phyloP scores from a whole-genome alignment of 30 jellyfish, hydroid and myxozoan species.

The Cassiopea xamachana region DNA sequence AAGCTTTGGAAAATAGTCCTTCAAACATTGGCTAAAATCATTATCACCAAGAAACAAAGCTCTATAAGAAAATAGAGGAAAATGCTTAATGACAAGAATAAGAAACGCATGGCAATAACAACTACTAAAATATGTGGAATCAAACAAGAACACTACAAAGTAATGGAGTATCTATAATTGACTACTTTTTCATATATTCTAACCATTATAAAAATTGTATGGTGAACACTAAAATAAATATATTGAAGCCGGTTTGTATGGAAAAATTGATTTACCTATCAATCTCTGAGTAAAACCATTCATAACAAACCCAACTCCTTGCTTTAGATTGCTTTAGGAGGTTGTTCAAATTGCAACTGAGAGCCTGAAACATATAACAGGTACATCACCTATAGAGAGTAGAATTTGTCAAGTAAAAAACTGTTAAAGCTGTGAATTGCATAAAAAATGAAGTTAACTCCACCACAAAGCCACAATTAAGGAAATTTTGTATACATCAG shows the following conservation, averaged over 20 bases:
- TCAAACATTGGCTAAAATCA: constrained; percentile 87
- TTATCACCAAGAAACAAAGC: constrained; percentile 93
- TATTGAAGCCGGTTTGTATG: background rate
- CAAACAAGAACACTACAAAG: too few relatives aligned
- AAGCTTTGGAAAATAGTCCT: constrained; percentile 84
- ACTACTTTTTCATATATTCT: too few relatives aligned
- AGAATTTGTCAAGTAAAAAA: background rate
- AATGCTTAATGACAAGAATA: too few relatives aligned
- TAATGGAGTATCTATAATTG: too few relatives aligned
- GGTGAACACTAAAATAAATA: background rate
- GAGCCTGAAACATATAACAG: constrained; percentile 36
- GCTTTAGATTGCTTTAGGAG: constrained; percentile 92
- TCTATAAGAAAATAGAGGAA: constrained; percentile 23
- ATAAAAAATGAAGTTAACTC: background rate
- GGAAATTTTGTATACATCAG: too few relatives aligned
- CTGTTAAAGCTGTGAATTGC: background rate
- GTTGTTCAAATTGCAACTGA: constrained; percentile 64
- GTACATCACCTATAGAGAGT: background rate
- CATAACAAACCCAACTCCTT: constrained; percentile 95
- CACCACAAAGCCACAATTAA: background rate
- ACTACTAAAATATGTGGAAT: too few relatives aligned
- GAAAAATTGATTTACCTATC: constrained; percentile 58
- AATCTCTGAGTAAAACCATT: constrained; percentile 95
- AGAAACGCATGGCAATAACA: too few relatives aligned
- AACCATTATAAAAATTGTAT: too few relatives aligned